Evolutionary conservation across 2,888 invertebrate genomes (phyloP), one percentile per base, ranked within the genome.

Genomic region (Ditylenchus weischeri): DNA sequence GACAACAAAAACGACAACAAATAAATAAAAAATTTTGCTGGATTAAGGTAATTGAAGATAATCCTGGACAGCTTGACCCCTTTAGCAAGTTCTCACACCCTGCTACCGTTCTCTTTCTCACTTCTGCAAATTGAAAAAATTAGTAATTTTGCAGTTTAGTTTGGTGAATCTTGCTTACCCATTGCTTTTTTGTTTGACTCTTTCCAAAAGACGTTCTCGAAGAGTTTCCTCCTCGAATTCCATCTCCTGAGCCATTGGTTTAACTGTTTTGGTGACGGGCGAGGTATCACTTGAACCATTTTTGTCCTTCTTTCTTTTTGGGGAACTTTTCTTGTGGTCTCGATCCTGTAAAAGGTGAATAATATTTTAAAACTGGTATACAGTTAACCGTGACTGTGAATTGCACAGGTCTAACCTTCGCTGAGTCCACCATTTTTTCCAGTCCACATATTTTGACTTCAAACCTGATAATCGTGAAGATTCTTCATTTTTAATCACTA

Each of bases 171-270:
- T 13, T 15, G 10, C 29, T 18, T 54, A 54, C 54, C 54, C 54
- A 10, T 51, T 63, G 23, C 49, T 51, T 57, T 68, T 67, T 43
- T 19, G 61, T 36, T 64, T 71, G 8, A 69, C 66, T 38, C 58
- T 29, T 63, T 75, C 77, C 21, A 78, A 58, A 8, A 78, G 67
- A 38, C 72, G 76, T 59, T 76, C 75, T 13, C 77, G 69, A 29
- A 76, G 66, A 19, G 49, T 36, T 7, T 66, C 57, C 51, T 76
- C 76, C 36, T 76, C 72, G 13, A 69, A 70, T 15, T 73, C 69
- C 15, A 66, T 68, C 48, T 61, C 67, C n/a, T 73, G 65, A 10
- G 63, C 18, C 38, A 29, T 38, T 36, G 49, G 49, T 51, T 23
- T n/a, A 1, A 11, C 35, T 19, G 47, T 63, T n/a, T 23, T 59